Conservation (phyloP, 1,140 invertebrate genomes). For the Pseudomyrmex flavicornis region DNA sequence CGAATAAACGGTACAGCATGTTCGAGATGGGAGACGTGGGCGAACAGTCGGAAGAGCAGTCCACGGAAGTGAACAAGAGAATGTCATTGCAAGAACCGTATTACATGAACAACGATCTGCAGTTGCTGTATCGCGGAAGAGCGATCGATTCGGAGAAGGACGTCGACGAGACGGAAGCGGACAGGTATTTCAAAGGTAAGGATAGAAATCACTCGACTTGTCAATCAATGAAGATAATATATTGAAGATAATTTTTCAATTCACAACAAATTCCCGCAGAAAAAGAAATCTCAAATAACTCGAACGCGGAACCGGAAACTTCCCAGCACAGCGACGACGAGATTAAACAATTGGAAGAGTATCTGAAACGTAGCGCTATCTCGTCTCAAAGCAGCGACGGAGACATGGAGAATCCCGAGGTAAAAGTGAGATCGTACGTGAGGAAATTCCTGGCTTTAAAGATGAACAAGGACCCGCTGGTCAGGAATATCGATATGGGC, state of each 20-base stretch:
- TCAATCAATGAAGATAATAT: not conserved
- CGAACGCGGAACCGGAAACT: constrained; percentile 73
- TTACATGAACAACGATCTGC: constrained; percentile 87
- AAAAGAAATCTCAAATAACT: constrained; percentile 74
- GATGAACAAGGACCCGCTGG: constrained; percentile 85
- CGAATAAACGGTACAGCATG: constrained; percentile 91
- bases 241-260: not conserved
- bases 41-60: constrained; percentile 86
- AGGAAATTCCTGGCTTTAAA: constrained; percentile 87
- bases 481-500: constrained; percentile 86
- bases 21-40: constrained; percentile 88
- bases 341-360: constrained; percentile 90
- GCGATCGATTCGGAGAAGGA: constrained; percentile 83
- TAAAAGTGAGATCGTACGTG: constrained; percentile 89
- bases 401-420: constrained; percentile 88
- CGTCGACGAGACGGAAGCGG: constrained; percentile 81
- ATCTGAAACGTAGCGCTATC: constrained; percentile 90
- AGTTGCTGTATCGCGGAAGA: constrained; percentile 74
- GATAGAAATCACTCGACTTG: constrained; percentile 22
- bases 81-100: constrained; percentile 91
- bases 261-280: constrained; percentile 67
- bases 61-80: constrained; percentile 87
- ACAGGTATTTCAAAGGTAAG: constrained; percentile 77
- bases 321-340: constrained; percentile 86
- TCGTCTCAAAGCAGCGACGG: constrained; percentile 89